These are phyloP conservation scores for Tauraco erythrolophus DNA, from an alignment of 2,113 vertebrate species.

Conservation along the genomic window DNA sequence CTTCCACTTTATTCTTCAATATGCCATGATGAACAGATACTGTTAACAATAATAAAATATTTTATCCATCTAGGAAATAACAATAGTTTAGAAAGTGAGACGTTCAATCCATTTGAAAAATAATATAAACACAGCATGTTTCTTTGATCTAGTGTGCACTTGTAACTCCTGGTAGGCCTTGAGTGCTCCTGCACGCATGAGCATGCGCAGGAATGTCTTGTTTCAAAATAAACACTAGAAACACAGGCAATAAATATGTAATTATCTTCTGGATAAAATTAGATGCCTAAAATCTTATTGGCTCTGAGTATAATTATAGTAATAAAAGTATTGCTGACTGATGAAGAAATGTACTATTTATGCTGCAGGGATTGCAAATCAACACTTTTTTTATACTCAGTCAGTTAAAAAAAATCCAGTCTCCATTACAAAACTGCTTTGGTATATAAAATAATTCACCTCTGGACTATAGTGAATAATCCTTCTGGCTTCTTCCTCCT, in stretches of 20 bases:
- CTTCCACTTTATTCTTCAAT: not conserved
- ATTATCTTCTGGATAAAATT: conserved; percentile 55
- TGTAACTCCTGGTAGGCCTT: not conserved
- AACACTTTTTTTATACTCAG: conserved; percentile 28
- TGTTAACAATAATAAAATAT: not conserved
- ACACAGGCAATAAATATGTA: conserved; percentile 42
- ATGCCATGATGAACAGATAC: not conserved
- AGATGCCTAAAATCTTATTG: conserved; percentile 44
- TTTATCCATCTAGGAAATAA: not conserved
- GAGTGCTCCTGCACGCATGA: not conserved
- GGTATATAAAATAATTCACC: not conserved
- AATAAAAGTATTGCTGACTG: conserved; percentile 68
- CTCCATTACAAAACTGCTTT: not conserved
- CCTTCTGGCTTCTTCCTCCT: not conserved
- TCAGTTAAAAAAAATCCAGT: conserved; percentile 9
- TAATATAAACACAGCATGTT: not conserved
- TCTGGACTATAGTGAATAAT: conserved; percentile 9
- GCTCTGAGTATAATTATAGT: conserved; percentile 56
- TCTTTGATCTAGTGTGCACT: not conserved
- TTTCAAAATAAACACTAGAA: conserved; percentile 56
- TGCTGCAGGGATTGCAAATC: conserved; percentile 59
- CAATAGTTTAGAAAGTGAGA: not conserved
- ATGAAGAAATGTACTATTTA: conserved; percentile 58
- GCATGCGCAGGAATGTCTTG: conserved; percentile 30
- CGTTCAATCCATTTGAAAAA: not conserved